phyloP scores from a whole-genome alignment of 2,113 vertebrate species.

The Willisornis vidua region DNA sequence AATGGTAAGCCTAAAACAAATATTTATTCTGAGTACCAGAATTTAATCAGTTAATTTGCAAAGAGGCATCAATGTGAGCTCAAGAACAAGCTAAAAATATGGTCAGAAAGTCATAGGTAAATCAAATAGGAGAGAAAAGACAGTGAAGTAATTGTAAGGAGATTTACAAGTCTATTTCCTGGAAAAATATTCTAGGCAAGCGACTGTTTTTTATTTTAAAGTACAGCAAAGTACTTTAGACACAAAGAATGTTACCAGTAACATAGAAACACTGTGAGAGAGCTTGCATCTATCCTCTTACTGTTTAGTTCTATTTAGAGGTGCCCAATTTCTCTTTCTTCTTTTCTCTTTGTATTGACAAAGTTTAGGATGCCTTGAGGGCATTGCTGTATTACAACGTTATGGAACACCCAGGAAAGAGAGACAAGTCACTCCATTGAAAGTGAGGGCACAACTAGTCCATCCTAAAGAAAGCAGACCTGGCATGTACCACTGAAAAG shows the following conservation, averaged over 20 bases:
- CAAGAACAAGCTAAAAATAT: not conserved
- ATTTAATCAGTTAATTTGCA: conserved; percentile 11
- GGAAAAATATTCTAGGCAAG: not conserved
- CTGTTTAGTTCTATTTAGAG: not conserved
- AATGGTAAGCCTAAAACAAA: not conserved
- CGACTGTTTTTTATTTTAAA: not conserved
- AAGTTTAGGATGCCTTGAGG: not conserved
- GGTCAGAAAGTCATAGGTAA: not conserved
- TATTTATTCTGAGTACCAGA: not conserved
- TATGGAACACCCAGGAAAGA: not conserved
- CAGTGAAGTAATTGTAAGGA: not conserved
- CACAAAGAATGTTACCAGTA: not conserved
- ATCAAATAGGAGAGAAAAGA: not conserved
- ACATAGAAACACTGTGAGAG: not conserved
- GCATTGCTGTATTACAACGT: rapidly evolving
- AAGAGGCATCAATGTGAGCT: not conserved
- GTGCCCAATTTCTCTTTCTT: not conserved
- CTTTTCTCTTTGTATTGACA: not conserved
- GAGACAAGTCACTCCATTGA: not conserved
- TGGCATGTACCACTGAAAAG: not conserved
- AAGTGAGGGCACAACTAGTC: not conserved
- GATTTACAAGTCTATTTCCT: not conserved
- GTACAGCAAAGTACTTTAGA: not conserved
- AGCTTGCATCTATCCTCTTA: not conserved
- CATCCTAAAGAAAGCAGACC: not conserved